These are phyloP conservation scores for Manduca sexta DNA, from an alignment of 1,140 invertebrate species.

Conservation along the genomic window DNA sequence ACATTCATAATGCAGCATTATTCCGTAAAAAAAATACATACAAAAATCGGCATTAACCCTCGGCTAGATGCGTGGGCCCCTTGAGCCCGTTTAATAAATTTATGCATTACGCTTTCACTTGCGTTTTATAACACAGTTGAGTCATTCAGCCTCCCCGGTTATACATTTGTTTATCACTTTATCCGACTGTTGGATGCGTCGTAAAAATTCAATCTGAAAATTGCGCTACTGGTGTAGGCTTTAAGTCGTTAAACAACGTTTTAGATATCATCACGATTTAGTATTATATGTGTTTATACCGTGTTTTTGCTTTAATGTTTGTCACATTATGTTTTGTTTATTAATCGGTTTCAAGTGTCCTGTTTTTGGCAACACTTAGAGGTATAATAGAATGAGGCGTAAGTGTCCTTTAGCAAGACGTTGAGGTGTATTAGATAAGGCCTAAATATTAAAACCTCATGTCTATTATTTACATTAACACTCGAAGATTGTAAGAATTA, in stretches of 20 bases:
- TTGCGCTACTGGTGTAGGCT: slow-evolving; percentile 25
- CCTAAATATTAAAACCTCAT: no score
- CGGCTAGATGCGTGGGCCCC: neutral
- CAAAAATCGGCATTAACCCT: slow-evolving; percentile 4
- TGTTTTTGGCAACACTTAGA: neutral
- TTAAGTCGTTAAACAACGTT: slow-evolving; percentile 1
- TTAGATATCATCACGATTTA: no score
- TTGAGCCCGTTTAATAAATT: slow-evolving; percentile 18
- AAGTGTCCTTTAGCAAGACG: no score
- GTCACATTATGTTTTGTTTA: neutral
- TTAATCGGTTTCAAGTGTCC: neutral
- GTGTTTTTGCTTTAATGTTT: no score
- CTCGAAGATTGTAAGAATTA: no score
- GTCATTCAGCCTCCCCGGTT: slow-evolving; percentile 83
- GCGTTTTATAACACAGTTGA: slow-evolving; percentile 21
- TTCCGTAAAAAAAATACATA: no score
- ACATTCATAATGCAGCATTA: no score
- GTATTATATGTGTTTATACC: no score
- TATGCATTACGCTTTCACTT: slow-evolving; percentile 22
- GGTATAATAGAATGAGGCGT: no score
- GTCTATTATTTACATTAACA: no score
- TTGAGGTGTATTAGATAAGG: no score
- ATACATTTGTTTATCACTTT: slow-evolving; percentile 55
- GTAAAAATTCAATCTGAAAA: slow-evolving; percentile 60
- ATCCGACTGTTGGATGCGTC: slow-evolving; percentile 34